These are phyloP conservation scores for Cacatua alba DNA, from an alignment of 2,113 vertebrate genomes.

Conservation along the genomic window DNA sequence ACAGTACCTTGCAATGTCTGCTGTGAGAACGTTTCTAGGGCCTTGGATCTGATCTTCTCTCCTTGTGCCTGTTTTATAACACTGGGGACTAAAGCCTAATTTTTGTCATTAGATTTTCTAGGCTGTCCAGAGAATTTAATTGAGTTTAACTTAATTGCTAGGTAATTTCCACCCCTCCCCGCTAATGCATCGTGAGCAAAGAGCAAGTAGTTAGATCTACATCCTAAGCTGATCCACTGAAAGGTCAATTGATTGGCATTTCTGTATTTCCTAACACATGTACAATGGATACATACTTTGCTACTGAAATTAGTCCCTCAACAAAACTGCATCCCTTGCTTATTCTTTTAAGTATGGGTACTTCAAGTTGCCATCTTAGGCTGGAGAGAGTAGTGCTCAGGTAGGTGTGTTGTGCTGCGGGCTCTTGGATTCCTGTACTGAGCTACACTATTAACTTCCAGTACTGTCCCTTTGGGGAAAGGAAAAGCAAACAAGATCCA, in stretches of 20 bases:
- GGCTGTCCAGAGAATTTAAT: not conserved
- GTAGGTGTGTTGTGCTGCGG: not conserved
- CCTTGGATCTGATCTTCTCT: not conserved
- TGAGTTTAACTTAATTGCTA: not conserved
- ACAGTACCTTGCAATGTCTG: not conserved
- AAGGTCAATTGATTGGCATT: not conserved
- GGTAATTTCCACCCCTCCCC: not conserved
- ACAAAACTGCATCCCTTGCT: not conserved
- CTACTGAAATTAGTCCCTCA: not conserved
- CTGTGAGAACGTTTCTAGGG: not conserved
- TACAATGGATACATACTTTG: rapidly evolving
- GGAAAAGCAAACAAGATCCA: not conserved
- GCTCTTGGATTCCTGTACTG: not conserved
- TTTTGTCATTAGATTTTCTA: not conserved
- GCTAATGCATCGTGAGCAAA: not conserved
- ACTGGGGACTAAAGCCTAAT: not conserved
- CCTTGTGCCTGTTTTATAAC: not conserved
- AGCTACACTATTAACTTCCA: not conserved
- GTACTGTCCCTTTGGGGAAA: not conserved
- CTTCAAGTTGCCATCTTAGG: not conserved
- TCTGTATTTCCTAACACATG: not conserved
- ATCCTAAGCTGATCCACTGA: not conserved
- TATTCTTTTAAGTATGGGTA: not conserved
- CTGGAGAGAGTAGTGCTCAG: not conserved
- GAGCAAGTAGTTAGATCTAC: not conserved